These are phyloP conservation scores for Eupeodes corollae DNA, from an alignment of 1,140 invertebrate species.

Conservation along the genomic window DNA sequence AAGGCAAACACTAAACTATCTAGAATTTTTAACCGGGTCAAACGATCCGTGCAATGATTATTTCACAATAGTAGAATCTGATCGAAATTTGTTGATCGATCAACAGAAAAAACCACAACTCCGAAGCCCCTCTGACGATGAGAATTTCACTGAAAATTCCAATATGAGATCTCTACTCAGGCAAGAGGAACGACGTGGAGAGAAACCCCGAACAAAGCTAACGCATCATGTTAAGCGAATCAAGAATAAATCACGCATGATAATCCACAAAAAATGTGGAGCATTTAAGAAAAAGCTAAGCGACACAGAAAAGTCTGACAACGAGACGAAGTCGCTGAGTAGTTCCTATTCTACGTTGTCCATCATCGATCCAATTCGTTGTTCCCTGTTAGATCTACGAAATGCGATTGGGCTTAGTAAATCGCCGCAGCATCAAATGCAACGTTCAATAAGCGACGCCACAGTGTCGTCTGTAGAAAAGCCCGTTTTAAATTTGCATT, in stretches of 20 bases:
- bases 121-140: neutral
- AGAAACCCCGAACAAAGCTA: constrained; percentile 38
- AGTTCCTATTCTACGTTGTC: constrained; percentile 20
- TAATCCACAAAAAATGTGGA: constrained; percentile 42
- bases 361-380: neutral
- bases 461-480: too few relatives aligned
- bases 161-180: constrained; percentile 37
- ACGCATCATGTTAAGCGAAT: constrained; percentile 43
- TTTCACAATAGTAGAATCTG: too few relatives aligned
- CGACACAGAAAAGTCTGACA: constrained; percentile 2
- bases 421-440: constrained; percentile 22
- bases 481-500: too few relatives aligned
- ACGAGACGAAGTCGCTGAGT: neutral
- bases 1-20: constrained; percentile 11
- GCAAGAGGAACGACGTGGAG: constrained; percentile 45
- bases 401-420: neutral
- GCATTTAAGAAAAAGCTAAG: constrained; percentile 33
- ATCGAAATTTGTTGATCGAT: too few relatives aligned
- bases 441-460: constrained; percentile 38
- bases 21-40: constrained; percentile 10
- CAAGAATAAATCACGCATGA: constrained; percentile 42
- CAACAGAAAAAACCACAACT: too few relatives aligned
- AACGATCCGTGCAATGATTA: neutral
- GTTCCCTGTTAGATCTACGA: neutral
- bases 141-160: constrained; percentile 3